These are phyloP conservation scores for Eupsilia transversa DNA, from an alignment of 2,888 invertebrate genomes.

Conservation along the genomic window DNA sequence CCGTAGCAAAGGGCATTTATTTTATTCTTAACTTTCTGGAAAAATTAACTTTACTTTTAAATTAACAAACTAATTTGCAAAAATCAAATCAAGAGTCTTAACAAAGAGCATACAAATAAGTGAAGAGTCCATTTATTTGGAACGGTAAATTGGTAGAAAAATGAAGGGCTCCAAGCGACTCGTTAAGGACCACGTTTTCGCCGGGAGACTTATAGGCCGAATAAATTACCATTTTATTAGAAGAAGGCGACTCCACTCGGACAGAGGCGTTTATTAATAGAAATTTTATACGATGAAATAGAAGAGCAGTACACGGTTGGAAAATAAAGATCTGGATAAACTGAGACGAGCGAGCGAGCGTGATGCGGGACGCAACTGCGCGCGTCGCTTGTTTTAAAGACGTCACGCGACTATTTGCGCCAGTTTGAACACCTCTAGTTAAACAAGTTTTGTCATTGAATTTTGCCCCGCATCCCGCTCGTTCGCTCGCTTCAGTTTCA, in stretches of 20 bases:
- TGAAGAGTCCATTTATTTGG: slow-evolving; percentile 72
- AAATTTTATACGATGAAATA: slow-evolving; percentile 79
- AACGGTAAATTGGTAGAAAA: slow-evolving; percentile 81
- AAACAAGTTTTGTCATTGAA: not conserved
- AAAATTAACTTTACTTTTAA: slow-evolving; percentile 5
- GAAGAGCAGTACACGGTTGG: slow-evolving; percentile 29
- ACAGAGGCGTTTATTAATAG: slow-evolving; percentile 77
- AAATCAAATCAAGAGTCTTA: slow-evolving; percentile 45
- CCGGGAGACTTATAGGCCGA: slow-evolving; percentile 77
- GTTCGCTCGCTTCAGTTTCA: not conserved
- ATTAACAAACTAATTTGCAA: slow-evolving; percentile 43
- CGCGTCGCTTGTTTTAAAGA: not conserved
- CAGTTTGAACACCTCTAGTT: not conserved
- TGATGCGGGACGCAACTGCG: not conserved
- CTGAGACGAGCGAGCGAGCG: not conserved
- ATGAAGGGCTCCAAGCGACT: slow-evolving; percentile 77
- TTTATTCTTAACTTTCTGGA: slow-evolving; percentile 13
- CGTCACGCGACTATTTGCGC: not conserved
- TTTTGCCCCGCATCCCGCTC: not conserved
- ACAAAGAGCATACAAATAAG: slow-evolving; percentile 69
- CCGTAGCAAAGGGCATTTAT: not conserved
- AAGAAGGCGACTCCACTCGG: slow-evolving; percentile 66
- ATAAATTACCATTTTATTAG: slow-evolving; percentile 81
- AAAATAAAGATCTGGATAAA: not conserved
- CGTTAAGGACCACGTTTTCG: slow-evolving; percentile 77